These are phyloP conservation scores for Montifringilla adamsi DNA, from an alignment of 2,113 vertebrate genomes.

Conservation along the genomic window DNA sequence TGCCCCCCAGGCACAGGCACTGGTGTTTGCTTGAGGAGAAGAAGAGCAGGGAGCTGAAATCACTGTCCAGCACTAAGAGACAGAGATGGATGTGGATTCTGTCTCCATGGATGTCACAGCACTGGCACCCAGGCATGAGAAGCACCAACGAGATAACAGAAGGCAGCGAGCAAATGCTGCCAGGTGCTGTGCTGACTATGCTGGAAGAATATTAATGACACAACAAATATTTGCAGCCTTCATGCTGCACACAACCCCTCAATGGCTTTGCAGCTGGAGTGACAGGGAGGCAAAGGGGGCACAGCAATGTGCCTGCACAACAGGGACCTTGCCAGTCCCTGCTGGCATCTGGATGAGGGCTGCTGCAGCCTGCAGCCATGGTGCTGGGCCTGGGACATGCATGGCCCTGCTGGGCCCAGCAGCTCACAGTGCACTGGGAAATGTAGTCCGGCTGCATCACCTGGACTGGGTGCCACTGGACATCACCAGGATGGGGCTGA, in stretches of 20 bases:
- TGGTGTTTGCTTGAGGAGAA: not conserved
- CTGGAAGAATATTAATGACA: not conserved
- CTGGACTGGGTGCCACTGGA: not conserved
- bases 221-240: not conserved
- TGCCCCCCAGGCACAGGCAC: not conserved
- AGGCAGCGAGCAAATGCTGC: not conserved
- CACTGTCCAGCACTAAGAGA: not conserved
- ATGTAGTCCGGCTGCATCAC: not conserved
- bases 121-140: not conserved
- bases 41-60: not conserved
- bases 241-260: rapidly evolving
- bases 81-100: not conserved
- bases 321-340: not conserved
- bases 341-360: not conserved
- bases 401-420: rapidly evolving
- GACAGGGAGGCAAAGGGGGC: rapidly evolving
- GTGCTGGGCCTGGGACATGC: not conserved
- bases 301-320: not conserved
- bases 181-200: not conserved
- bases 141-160: not conserved
- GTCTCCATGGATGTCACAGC: not conserved
- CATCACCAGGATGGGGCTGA: not conserved
- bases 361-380: not conserved
- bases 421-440: not conserved
- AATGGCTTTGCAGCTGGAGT: not conserved